Base-by-base conservation (phyloP, 2,888 invertebrate species). In the Rhyacophila evoluta region DNA sequence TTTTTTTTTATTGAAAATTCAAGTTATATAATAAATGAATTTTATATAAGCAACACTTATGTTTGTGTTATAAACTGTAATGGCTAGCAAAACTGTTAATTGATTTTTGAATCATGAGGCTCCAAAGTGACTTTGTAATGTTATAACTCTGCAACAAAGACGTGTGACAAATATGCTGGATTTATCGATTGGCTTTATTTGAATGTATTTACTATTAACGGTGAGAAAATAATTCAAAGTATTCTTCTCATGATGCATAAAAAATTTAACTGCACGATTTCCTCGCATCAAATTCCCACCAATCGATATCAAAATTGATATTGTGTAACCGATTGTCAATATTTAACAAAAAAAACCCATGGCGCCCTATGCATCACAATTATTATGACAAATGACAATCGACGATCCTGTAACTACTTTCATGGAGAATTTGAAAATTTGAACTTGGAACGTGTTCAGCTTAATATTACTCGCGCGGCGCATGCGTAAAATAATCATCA, bases 381-480 rank as follows among this genome's bases (percentile, higher is more conserved):
- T 33, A 33, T 33, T 33, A 33, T 6, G 2, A 33, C 29, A 6
- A 6, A 33, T 55, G 55, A 55, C 55, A 55, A 29, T 69, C 69
- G 69, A 69, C 28, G 69, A 69, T 69, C 28, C 33, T 72, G 8
- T 37, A 72, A n/a, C 11, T 41, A 33, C 6, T 33, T 39, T 39
- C 39, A 15, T 19, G 15, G 10, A 15, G 55, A 55, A 19, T 55
- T 69, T 69, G 15, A 37, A 29, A 72, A 74, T 68, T 77, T 68
- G 39, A 37, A 68, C 28, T 72, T 77, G 39, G 55, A 41, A 55
- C 72, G 55, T 29, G 68, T 33, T 6, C 36, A 39, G 69, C 19
- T 72, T 69, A 55, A 41, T 55, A 73, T 39, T 74, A 37, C 12
- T 29, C 69, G 77, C 72, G 69, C 39, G 75, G 77, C 72, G 69